Base-by-base conservation (phyloP, 2,113 vertebrate genomes). In the Edolisoma coerulescens region DNA sequence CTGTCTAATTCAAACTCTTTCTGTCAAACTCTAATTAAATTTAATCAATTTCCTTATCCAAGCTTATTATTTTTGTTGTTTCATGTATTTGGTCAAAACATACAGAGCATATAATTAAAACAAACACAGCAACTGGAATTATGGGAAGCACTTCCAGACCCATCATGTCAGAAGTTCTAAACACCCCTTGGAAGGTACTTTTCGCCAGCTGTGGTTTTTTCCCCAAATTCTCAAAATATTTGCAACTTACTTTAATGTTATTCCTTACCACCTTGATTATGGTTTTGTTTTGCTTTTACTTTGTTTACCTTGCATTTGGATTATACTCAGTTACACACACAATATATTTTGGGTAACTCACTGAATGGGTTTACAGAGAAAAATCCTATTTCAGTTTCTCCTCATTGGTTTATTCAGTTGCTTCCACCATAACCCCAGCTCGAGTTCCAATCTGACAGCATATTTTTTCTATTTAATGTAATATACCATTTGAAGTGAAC, bases 401-500 rank as follows among this genome's bases (percentile, higher is more conserved):
- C 50, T 86, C 44, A 30, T 21, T 65, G 33, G 45, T 86, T 89
- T 94, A 30, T 90, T 94, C 68, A 67, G 71, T 65, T 73, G 54
- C 16, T 90, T 84, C 53, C 42, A 77, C 41, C 56, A 19, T 39
- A 81, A 86, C 16, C 50, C 33, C 71, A 74, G 56, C 80, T 45
- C 20, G 1, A 86, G 80, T 78, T 92, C 71, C 83, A 90, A 59
- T 22, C 41, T 59, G 52, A 90, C 68, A 84, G 54, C 47, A 39
- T n/a, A 76, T 69, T 70, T 90, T 94, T 95, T 22, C 60, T 89
- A 50, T 90, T 95, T 84, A 92, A 81, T 50, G 4, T 35, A 94
- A 84, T 19, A 86, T 13, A 84, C n/a, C 33, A 69, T 74, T 93
- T 95, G 89, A 84, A 90, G 60, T 44, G 63, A 94, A 75, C 50